Percentiles rank a stretch among this genome's conserved stretches.
Conservation (phyloP, 2,113 vertebrate species). For the Sorex araneus region DNA sequence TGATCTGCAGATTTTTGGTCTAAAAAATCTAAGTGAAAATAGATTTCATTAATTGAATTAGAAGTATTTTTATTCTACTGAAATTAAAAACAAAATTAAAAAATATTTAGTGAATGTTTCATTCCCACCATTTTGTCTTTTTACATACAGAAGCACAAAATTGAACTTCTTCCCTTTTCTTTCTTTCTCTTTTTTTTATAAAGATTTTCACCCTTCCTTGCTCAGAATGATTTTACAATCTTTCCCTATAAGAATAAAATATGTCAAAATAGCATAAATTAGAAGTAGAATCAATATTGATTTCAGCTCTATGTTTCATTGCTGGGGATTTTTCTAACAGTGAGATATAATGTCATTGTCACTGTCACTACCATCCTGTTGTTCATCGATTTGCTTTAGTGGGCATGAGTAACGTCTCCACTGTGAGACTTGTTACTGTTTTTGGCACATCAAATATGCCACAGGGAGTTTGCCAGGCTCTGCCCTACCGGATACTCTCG, state of each 20-base stretch:
- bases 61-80: not conserved
- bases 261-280: constrained; percentile 30
- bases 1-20: not conserved
- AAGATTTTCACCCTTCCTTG: constrained; percentile 2
- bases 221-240: constrained; percentile 31
- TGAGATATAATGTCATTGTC: not conserved
- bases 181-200: not conserved
- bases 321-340: constrained; percentile 32
- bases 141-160: not conserved
- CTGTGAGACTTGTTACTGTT: too few species aligned
- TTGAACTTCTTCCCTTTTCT: not conserved
- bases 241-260: not conserved
- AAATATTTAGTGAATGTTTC: not conserved
- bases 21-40: not conserved
- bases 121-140: not conserved
- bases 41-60: not conserved
- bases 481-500: too few species aligned
- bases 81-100: constrained; percentile 1
- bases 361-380: too few species aligned
- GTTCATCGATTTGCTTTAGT: too few species aligned
- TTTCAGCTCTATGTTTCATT: not conserved
- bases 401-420: too few species aligned
- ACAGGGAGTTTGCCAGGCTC: too few species aligned
- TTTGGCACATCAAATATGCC: too few species aligned
- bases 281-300: constrained; percentile 46